Evolutionary conservation across 2,113 vertebrate species (phyloP).

Genomic region (Mohoua ochrocephala): DNA sequence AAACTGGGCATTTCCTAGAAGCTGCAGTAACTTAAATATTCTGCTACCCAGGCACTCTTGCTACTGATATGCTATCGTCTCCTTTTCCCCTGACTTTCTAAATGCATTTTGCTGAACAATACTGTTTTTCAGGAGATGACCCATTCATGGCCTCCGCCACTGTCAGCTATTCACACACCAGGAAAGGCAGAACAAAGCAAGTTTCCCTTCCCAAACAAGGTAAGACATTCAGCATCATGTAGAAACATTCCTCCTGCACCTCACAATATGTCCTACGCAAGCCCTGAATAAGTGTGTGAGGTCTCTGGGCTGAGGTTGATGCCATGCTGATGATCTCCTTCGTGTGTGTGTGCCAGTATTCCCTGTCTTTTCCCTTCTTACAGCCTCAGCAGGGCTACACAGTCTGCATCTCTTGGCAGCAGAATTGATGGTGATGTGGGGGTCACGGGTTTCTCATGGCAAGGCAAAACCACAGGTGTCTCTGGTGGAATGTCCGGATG

Average conservation of each 20-base stretch:
- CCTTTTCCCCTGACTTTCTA: background rate
- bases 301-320: background rate
- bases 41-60: background rate
- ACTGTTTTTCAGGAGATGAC: slow-evolving; percentile 85
- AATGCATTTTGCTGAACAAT: background rate
- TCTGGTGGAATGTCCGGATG: background rate
- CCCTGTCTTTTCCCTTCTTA: background rate
- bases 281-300: background rate
- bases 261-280: background rate
- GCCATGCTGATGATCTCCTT: background rate
- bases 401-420: background rate
- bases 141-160: slow-evolving; percentile 84
- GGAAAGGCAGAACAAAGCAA: slow-evolving; percentile 80
- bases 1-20: slow-evolving; percentile 3
- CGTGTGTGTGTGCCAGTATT: background rate
- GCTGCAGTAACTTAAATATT: background rate
- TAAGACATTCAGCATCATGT: slow-evolving; percentile 21
- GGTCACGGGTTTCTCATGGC: fast-evolving
- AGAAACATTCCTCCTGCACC: background rate
- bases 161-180: slow-evolving; percentile 82
- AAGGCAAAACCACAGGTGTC: background rate
- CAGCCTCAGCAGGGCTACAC: background rate
- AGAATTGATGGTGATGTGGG: background rate
- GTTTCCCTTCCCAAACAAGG: slow-evolving; percentile 86
- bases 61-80: background rate